phyloP scores from a whole-genome alignment of 2,113 vertebrate species.

The Hemiprocne comata region DNA sequence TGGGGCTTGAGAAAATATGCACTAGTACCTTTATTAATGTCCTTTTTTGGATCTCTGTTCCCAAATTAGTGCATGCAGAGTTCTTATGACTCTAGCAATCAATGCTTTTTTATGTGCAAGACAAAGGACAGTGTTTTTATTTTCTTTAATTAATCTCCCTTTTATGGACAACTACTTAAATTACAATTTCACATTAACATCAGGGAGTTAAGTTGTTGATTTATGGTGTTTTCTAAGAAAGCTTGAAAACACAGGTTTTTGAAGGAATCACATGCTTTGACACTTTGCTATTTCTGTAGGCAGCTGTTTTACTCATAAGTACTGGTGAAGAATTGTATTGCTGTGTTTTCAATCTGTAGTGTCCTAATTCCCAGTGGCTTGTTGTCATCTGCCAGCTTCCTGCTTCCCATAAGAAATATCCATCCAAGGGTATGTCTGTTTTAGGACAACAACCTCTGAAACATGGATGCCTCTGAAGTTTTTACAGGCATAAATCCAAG shows the following conservation, averaged over 20 bases:
- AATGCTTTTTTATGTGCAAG: not conserved
- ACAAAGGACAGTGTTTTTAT: not conserved
- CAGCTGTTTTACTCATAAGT: not conserved
- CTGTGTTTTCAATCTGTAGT: not conserved
- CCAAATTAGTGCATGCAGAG: not conserved
- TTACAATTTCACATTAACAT: not conserved
- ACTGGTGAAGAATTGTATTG: not conserved
- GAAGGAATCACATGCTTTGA: not conserved
- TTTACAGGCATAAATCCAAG: conserved; percentile 24
- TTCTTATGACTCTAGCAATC: not conserved
- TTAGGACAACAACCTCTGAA: not conserved
- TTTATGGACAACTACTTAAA: not conserved
- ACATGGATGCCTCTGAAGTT: not conserved
- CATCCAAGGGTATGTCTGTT: not conserved
- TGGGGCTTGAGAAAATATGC: not conserved
- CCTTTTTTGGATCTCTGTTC: not conserved
- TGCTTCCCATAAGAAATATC: conserved; percentile 43
- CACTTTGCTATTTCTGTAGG: not conserved
- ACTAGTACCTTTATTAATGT: not conserved
- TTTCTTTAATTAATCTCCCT: not conserved
- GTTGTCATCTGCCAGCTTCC: conserved; percentile 1
- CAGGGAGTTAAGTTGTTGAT: not conserved
- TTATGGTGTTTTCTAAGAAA: not conserved
- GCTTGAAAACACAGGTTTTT: not conserved
- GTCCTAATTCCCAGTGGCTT: not conserved